phyloP scores from a whole-genome alignment of 2,888 invertebrate species.

The Athetis lepigone region DNA sequence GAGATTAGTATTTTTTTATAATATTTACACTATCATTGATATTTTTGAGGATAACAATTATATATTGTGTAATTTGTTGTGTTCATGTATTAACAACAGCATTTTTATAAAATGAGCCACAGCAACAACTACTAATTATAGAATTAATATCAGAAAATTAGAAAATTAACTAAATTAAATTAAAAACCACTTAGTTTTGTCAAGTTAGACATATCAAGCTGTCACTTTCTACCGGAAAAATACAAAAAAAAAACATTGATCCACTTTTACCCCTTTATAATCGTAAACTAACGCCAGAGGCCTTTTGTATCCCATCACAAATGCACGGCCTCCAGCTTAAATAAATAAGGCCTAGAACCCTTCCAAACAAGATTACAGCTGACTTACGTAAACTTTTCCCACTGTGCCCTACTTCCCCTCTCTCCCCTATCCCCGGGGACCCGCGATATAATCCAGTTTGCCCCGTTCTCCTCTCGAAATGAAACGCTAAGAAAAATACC shows the following conservation, averaged over 20 bases:
- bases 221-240: not conserved
- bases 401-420: slow-evolving; percentile 61
- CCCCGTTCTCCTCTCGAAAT: slow-evolving; percentile 77
- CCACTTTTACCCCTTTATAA: not conserved
- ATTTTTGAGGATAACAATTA: too few species aligned
- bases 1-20: too few species aligned
- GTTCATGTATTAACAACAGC: too few species aligned
- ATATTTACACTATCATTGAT: too few species aligned
- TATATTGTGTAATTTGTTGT: too few species aligned
- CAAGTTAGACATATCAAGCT: too few species aligned
- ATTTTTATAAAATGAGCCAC: too few species aligned
- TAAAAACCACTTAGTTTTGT: too few species aligned
- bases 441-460: slow-evolving; percentile 84
- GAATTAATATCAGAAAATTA: too few species aligned
- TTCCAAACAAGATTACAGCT: slow-evolving; percentile 79
- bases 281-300: slow-evolving; percentile 13
- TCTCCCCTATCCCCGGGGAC: slow-evolving; percentile 74
- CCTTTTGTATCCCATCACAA: slow-evolving; percentile 31
- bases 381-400: slow-evolving; percentile 78
- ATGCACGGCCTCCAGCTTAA: slow-evolving; percentile 49
- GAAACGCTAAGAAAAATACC: slow-evolving; percentile 65
- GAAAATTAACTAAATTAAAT: too few species aligned
- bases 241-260: not conserved
- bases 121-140: too few species aligned
- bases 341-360: slow-evolving; percentile 61